Base-by-base conservation (phyloP, 1,140 invertebrate species). In the Camponotus floridanus region DNA sequence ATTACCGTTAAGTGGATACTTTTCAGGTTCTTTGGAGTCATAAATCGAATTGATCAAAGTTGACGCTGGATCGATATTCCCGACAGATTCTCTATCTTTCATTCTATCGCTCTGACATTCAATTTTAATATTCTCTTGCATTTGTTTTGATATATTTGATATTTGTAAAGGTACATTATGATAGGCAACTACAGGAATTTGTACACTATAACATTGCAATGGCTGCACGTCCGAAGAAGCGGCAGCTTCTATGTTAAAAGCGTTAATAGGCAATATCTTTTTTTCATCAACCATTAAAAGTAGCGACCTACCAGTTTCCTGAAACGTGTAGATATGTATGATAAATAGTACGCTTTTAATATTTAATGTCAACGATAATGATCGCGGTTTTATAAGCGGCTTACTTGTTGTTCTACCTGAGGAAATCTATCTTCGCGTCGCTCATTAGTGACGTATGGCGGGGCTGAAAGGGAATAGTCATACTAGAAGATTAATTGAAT, bases 191-290 rank as follows among this genome's bases (percentile, higher is more conserved):
- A 92, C 57, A 64, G 91, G 84, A 33, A 92, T 76, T 76, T 88
- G 90, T 31, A 92, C 78, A 51, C 85, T 92, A 59, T 90, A 91
- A 64, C 88, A 91, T n/a, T 91, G 89, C 3, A 87, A 62, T 26
- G 80, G 26, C 45, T 70, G 84, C 33, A 39, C 42, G 42, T 65
- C n/a, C 9, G 80, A 61, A 31, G 84, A 51, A 18, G 65, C 64
- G 48, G 64, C 59, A 42, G 85, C 39, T 39, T 91, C 86, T 45
- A 87, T 11, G 5, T 91, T 80, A 61, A 88, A 74, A 15, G 68
- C 13, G 33, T 80, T 81, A 48, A 87, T 9, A 21, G 88, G 64
- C 33, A 76, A 33, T 18, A 87, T 9, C 62, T 89, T 89, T 26
- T 89, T 86, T 26, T 90, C 71, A 62, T 89, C 81, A 31, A 89